phyloP scores from a whole-genome alignment of 2,113 vertebrate genomes.

The Tyto alba region DNA sequence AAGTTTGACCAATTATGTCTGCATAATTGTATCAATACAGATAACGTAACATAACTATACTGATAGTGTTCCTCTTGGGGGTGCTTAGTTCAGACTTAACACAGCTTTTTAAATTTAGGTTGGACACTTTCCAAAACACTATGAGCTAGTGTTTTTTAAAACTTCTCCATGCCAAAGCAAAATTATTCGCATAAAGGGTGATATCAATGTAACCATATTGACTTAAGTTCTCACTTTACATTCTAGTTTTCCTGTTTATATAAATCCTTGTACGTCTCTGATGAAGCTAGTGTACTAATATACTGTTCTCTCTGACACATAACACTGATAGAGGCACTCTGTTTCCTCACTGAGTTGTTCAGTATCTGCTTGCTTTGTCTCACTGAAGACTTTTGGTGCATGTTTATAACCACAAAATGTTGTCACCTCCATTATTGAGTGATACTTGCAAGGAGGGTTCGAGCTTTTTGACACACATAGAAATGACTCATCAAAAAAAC shows the following conservation, averaged over 20 bases:
- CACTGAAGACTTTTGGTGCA: neutral
- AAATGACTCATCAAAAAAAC: neutral
- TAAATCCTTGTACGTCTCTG: neutral
- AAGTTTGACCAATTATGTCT: neutral
- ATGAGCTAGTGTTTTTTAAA: neutral
- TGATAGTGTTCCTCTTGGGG: neutral
- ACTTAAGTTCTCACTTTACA: neutral
- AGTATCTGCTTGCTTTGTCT: neutral
- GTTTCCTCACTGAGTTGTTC: neutral
- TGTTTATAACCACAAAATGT: neutral
- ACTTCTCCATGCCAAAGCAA: neutral
- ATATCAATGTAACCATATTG: neutral
- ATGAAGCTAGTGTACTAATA: neutral
- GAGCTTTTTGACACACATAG: neutral
- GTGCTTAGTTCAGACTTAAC: neutral
- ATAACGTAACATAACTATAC: neutral
- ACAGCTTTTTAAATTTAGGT: neutral
- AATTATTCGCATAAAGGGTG: neutral
- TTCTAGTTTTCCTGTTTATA: neutral
- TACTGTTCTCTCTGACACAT: neutral
- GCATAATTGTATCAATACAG: neutral
- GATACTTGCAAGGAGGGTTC: neutral
- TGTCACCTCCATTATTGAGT: neutral
- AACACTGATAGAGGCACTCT: neutral
- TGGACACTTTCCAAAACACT: neutral